These are phyloP conservation scores for Microplitis mediator DNA, from an alignment of 1,140 invertebrate genomes.

Conservation along the genomic window DNA sequence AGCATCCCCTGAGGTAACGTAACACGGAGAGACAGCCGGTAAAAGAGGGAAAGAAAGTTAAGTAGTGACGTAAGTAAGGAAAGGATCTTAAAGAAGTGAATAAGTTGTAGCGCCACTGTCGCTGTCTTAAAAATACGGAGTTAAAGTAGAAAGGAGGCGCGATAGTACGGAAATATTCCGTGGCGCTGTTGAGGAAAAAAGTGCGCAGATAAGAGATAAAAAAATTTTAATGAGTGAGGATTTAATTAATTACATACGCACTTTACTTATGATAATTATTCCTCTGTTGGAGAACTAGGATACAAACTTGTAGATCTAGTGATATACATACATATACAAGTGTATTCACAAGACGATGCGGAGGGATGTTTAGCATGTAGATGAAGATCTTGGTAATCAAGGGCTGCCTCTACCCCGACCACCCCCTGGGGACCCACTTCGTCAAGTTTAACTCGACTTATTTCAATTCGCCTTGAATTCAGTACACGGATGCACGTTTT, in stretches of 20 bases:
- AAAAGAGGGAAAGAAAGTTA: constrained; percentile 50
- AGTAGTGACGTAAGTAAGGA: constrained; percentile 16
- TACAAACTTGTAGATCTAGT: constrained; percentile 47
- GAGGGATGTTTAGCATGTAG: constrained; percentile 60
- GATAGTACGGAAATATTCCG: no score
- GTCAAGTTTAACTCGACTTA: no score
- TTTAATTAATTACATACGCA: no score
- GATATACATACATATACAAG: constrained; percentile 59
- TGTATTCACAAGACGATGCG: constrained; percentile 48
- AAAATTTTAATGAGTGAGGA: no score
- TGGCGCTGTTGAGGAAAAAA: no score
- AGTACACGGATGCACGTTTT: no score
- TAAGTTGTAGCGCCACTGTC: constrained; percentile 47
- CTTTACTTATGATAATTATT: no score
- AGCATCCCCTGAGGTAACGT: constrained; percentile 55
- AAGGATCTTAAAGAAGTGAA: constrained; percentile 56
- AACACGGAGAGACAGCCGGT: constrained; percentile 37
- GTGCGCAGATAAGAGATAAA: no score
- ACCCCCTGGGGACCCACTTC: background rate
- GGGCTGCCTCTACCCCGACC: constrained; percentile 48
- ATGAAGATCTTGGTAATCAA: constrained; percentile 63
- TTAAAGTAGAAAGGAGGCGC: constrained; percentile 31
- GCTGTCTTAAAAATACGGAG: constrained; percentile 48
- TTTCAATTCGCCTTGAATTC: no score
- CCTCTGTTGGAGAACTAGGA: background rate